Base-by-base conservation (phyloP, 2,888 invertebrate genomes). In the Athrips mouffetella region DNA sequence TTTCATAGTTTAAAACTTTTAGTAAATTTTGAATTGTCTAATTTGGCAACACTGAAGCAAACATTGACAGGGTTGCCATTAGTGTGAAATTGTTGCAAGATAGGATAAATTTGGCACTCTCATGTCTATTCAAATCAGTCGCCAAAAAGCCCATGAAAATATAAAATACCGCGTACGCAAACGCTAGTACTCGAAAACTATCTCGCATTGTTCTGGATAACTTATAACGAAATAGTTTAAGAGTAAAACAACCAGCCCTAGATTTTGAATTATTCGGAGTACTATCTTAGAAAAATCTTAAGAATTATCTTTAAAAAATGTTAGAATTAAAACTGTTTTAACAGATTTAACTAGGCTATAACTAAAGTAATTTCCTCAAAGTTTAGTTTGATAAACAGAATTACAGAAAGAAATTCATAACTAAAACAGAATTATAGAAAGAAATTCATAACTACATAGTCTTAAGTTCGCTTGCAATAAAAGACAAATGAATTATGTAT, bases 151-250 rank as follows among this genome's bases (percentile, higher is more conserved):
- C 46, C 45, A 39, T 23, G 18, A 37, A 33, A 18, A 39, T 20
- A 42, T 37, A 21, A 25, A 23, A 33, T 51, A 47, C 18, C 42
- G 29, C 16, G 21, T 33, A 44, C 30, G 58, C 20, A 37, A n/a
- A 5, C 21, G 37, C 37, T 37, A 37, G 21, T 60, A 63, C 62
- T 65, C 57, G 56, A 57, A 60, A 65, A 65, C 62, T 57, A 62
- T 62, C 23, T 39, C 47, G 69, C 85, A 86, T 68, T 85, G 86
- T 88, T 88, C 88, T 88, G 88, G 87, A 88, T 88, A 87, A 87
- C 88, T 88, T 88, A 88, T 86, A 68, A 65, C 70, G 72, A 70
- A 71, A 73, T 78, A 76, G 76, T 76, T 71, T 80, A 80, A 74
- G 73, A 67, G 65, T 76, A 66, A 27, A 73, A 70, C 62, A 63